Percentiles rank a stretch among this genome's conserved stretches.
Conservation (phyloP, 1,140 invertebrate species). For the Drosophila equinoxialis region DNA sequence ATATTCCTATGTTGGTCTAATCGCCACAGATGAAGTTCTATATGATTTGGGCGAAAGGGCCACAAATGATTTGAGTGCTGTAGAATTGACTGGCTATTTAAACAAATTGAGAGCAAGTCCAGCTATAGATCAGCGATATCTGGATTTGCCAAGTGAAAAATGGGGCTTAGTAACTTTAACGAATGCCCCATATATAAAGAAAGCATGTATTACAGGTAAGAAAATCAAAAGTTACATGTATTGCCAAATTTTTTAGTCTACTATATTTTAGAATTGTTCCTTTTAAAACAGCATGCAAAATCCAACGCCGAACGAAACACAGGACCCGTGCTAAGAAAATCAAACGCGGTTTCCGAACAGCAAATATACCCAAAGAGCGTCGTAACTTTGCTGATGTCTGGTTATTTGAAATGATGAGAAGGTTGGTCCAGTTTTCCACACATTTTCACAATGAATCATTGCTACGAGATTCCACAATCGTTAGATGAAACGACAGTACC, state of each 20-base stretch:
- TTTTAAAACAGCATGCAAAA: too few relatives aligned
- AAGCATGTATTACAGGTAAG: neutral
- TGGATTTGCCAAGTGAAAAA: neutral
- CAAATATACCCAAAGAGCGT: neutral
- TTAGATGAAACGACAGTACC: constrained; percentile 2
- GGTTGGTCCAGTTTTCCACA: constrained; percentile 10
- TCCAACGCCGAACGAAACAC: too few relatives aligned
- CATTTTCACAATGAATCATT: constrained; percentile 1
- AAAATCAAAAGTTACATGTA: neutral
- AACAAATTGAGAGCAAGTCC: neutral
- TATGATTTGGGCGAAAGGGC: neutral
- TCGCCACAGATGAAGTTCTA: constrained; percentile 1
- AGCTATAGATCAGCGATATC: neutral
- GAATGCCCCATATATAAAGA: neutral
- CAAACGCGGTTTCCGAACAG: neutral
- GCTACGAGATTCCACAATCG: neutral
- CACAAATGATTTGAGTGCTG: constrained; percentile 22
- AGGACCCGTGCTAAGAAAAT: too few relatives aligned
- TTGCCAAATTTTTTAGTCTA: neutral
- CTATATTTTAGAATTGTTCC: neutral
- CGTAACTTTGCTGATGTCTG: constrained; percentile 26
- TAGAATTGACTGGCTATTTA: neutral
- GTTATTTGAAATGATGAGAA: constrained; percentile 24
- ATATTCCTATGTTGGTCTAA: constrained; percentile 36
- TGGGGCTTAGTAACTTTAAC: constrained; percentile 28